Base-by-base conservation (phyloP, 2,113 vertebrate genomes). In the Fulica atra region DNA sequence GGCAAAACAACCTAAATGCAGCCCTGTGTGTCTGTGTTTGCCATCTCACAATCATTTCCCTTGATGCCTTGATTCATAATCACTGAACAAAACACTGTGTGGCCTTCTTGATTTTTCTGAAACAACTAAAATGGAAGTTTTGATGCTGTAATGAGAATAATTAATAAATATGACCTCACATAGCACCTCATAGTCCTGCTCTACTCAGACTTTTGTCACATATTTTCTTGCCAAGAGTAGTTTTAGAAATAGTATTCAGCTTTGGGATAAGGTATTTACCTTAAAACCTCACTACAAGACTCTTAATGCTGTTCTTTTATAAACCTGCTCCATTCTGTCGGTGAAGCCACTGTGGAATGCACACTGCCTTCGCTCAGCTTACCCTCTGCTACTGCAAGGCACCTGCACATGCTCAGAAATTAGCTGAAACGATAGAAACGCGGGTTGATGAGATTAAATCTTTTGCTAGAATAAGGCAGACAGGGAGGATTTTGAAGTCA, bases 1-100 rank as follows among this genome's bases (percentile, higher is more conserved):
- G 70, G 86, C 66, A 95, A 84, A 93, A 95, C 74, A 91, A 83
- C 31, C 40, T 64, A 91, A 96, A 96, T 42, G 35, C 57, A 88
- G 59, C 44, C 65, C 36, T 92, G 53, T 68, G 31, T 60, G 78
- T 15, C 35, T 61, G 12, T 7, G 71, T 81, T 16, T 85, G 60
- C 23, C 24, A 63, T 16, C 25, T 25, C 57, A 40, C 28, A 29
- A 46, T 60, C n/a, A 44, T 14, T 16, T 23, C 46, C 79, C n/a
- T 8, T 38, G 31, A 71, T 77, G 50, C 65, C 13, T 21, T 70
- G 26, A 89, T 40, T 63, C 42, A 90, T 36, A 73, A 80, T 29
- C 71, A 38, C 15, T 35, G 40, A 38, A 87, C 36, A 84, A 87
- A 93, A 3, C 6, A 13, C 9, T 20, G 50, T 5, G 71, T 81